A percentile compares a stretch with the other conserved stretches of the same genome.
Conservation (phyloP, 1,140 invertebrate species). For the Tachypleus tridentatus region DNA sequence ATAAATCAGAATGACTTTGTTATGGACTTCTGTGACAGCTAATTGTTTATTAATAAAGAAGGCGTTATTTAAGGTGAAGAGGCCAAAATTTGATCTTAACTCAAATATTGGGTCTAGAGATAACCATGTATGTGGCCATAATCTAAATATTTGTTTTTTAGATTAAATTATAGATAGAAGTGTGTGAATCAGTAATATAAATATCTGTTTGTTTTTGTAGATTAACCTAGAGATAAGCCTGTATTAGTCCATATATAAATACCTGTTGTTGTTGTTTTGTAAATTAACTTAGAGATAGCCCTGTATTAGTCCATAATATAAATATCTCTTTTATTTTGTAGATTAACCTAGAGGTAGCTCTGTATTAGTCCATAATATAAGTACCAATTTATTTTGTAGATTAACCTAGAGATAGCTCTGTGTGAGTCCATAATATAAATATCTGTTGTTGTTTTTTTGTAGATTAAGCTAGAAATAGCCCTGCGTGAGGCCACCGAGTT, state of each 20-base stretch:
- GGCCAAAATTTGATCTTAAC: no score
- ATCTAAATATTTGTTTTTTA: no score
- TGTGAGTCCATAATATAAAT: background rate
- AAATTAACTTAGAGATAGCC: background rate
- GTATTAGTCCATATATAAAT: no score
- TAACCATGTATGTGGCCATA: no score
- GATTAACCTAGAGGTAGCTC: background rate
- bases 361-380: background rate
- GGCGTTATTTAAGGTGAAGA: no score
- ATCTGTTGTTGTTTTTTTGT: conserved; percentile 13
- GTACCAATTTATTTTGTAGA: background rate
- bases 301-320: background rate
- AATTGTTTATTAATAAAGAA: no score
- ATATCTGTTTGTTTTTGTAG: background rate
- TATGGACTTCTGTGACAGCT: no score
- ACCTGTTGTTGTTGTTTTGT: background rate
- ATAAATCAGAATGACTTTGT: no score
- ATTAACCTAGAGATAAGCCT: background rate
- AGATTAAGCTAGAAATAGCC: conserved; percentile 92
- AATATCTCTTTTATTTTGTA: background rate
- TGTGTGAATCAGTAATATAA: background rate
- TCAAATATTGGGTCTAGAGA: no score
- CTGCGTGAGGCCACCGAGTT: conserved; percentile 92
- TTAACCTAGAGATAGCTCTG: background rate
- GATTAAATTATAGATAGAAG: no score